Evolutionary conservation across 2,113 vertebrate genomes (phyloP), one percentile per base, ranked within the genome.

Genomic region (Otis tarda): DNA sequence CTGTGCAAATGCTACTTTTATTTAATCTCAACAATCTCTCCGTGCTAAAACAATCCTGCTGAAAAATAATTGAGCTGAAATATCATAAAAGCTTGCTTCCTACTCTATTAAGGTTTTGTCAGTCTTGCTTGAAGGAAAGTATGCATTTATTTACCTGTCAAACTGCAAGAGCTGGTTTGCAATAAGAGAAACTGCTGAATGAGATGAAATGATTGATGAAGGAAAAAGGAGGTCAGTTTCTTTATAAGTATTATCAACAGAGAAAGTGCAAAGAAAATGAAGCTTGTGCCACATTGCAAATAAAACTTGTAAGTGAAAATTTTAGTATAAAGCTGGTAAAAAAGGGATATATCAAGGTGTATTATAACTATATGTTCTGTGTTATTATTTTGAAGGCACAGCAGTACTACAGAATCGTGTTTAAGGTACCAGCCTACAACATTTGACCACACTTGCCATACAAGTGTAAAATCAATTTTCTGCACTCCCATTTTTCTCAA

Each of bases 391-490:
- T 93, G 88, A 82, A 94, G 81, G 47, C 73, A 76, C 19, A 77
- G 61, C 63, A 89, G 56, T 84, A 83, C 64, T 96, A 76, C 33
- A 83, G 83, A 95, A 96, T 84, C 63, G 12, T 97, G 67, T 97
- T 97, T 97, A 95, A 98, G 94, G 94, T 93, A 90, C 93, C 97
- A 89, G 92, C 93, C 96, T 98, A 83, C 97, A 98, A 97, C 96
- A 94, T 97, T 98, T 98, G 97, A 98, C 97, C 97, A 97, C 97
- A 96, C 95, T 98, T 98, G 97, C 55, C 96, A 83, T 93, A 92
- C 97, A 97, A 98, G 97, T 98, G 96, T 97, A 97, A 98, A 98
- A 98, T 98, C 98, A 98, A 98, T 98, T 98, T 97, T 98, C 97
- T 97, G 93, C 94, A 94, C 93, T 97, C 90, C 86, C 97, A 98